phyloP scores from a whole-genome alignment of 2,888 invertebrate species.

The Latrodectus elegans region DNA sequence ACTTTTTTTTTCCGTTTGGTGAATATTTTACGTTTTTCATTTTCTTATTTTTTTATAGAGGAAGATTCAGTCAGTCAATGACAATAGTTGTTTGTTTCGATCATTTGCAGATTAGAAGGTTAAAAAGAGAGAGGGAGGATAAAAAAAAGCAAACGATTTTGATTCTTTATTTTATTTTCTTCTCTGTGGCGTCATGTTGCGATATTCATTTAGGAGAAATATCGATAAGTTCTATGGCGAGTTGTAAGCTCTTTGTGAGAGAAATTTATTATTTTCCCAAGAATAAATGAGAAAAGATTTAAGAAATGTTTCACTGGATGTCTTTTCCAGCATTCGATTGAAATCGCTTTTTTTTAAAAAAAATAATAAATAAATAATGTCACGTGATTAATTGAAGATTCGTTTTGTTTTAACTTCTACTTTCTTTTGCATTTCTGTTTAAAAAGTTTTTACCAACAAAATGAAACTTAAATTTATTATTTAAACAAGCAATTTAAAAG shows the following conservation, averaged over 20 bases:
- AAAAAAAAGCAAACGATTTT: slow-evolving; percentile 16
- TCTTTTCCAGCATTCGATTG: not conserved
- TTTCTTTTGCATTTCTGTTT: too few relatives aligned
- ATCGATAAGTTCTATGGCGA: not conserved
- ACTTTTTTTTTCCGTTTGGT: slow-evolving; percentile 15
- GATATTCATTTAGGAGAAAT: not conserved
- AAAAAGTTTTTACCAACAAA: too few relatives aligned
- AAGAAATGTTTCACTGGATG: not conserved
- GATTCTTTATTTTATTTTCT: slow-evolving; percentile 11
- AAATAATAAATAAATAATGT: too few relatives aligned
- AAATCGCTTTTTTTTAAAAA: not conserved
- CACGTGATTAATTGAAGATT: too few relatives aligned
- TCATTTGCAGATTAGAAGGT: slow-evolving; percentile 10
- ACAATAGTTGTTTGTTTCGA: slow-evolving; percentile 36
- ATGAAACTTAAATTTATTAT: too few relatives aligned
- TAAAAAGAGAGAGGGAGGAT: not conserved
- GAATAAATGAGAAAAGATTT: not conserved
- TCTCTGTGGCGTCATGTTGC: slow-evolving; percentile 2
- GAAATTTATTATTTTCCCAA: not conserved
- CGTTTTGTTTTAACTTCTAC: too few relatives aligned
- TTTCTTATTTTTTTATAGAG: not conserved
- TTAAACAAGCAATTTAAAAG: too few relatives aligned
- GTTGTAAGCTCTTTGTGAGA: not conserved
- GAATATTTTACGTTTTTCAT: not conserved
- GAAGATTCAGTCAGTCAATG: slow-evolving; percentile 13